Percentiles rank a stretch among this genome's conserved stretches.
These are phyloP conservation scores for Leptodirus hochenwartii DNA, from an alignment of 2,888 invertebrate species.

Conservation along the genomic window DNA sequence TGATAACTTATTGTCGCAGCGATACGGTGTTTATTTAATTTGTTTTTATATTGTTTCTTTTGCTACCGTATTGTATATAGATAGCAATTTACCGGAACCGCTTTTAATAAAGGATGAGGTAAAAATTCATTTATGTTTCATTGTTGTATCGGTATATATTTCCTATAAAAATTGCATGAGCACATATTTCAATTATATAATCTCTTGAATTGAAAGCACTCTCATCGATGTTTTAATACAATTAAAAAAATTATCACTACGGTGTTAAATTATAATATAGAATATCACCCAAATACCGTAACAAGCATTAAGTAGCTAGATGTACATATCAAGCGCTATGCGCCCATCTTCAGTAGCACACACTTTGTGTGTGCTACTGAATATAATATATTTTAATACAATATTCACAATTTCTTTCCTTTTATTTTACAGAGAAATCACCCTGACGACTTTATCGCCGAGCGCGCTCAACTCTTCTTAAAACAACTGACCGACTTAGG, in stretches of 20 bases:
- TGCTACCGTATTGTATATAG: constrained; percentile 6
- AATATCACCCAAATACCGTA: too few relatives aligned
- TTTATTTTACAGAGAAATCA: too few relatives aligned
- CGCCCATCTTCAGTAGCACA: neutral
- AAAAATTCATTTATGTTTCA: constrained; percentile 2
- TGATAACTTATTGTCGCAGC: too few relatives aligned
- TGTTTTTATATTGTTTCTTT: too few relatives aligned
- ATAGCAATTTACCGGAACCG: constrained; percentile 6
- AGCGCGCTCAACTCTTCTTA: constrained; percentile 45
- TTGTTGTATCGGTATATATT: neutral
- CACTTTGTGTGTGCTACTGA: neutral
- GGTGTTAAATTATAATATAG: too few relatives aligned
- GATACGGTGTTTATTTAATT: too few relatives aligned
- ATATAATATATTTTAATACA: neutral
- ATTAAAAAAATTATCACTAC: too few relatives aligned
- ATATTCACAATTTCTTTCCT: neutral
- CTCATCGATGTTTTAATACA: too few relatives aligned
- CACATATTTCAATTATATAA: constrained; percentile 7
- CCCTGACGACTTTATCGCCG: constrained; percentile 13
- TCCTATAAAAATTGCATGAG: constrained; percentile 6
- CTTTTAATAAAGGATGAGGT: constrained; percentile 6
- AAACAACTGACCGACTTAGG: constrained; percentile 44
- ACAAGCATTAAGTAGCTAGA: neutral
- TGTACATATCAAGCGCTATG: neutral
- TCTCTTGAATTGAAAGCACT: too few relatives aligned